Conservation (phyloP, 2,888 invertebrate genomes). For the Allolobophora icterica region DNA sequence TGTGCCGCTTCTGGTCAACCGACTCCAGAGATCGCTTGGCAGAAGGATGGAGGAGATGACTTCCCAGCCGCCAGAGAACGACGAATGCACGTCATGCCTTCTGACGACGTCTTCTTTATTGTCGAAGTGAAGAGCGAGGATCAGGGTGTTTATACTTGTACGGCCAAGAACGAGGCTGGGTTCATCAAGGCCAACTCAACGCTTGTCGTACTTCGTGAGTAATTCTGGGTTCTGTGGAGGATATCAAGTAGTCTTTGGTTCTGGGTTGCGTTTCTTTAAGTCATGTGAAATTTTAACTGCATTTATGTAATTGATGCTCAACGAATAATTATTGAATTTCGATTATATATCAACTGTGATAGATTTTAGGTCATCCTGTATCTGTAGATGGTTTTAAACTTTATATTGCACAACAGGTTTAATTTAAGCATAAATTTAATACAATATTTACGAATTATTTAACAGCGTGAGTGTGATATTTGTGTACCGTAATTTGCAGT, state of each 20-base stretch:
- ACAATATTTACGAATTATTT: no score
- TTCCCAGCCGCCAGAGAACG: conserved; percentile 93
- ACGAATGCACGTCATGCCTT: conserved; percentile 88
- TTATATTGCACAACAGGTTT: no score
- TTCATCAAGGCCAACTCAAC: conserved; percentile 84
- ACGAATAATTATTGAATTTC: no score
- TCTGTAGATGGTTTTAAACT: no score
- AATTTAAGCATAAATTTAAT: no score
- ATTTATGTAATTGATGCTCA: no score
- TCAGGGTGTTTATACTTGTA: conserved; percentile 91
- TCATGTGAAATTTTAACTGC: no score
- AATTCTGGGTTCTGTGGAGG: neutral
- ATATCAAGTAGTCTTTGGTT: neutral
- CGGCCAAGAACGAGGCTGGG: conserved; percentile 88
- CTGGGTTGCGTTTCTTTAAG: no score
- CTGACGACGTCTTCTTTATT: conserved; percentile 89
- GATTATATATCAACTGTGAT: no score
- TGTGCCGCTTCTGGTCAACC: conserved; percentile 91
- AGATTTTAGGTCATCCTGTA: no score
- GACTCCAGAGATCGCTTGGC: conserved; percentile 70
- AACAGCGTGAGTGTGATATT: no score
- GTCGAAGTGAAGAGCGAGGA: conserved; percentile 85
- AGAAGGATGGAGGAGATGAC: conserved; percentile 67
- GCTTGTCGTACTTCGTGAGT: conserved; percentile 74
- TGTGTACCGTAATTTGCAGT: neutral